These are phyloP conservation scores for Streblospio benedicti DNA, from an alignment of 1,140 invertebrate genomes.

Conservation along the genomic window DNA sequence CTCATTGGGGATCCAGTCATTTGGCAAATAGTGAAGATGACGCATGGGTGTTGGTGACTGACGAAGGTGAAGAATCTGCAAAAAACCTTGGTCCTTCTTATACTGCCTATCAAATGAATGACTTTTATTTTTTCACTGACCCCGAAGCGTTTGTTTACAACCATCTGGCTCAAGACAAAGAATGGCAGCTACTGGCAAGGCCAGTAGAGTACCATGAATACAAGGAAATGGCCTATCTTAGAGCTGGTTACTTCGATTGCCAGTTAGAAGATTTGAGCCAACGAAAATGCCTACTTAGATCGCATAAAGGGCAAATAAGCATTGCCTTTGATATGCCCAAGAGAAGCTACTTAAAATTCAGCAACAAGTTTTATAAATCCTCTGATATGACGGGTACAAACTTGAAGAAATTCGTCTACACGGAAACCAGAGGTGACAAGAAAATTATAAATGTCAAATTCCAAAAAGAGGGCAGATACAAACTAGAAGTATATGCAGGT, in stretches of 20 bases:
- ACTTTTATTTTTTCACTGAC: slow-evolving; percentile 20
- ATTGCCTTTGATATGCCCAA: no score
- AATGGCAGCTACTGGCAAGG: slow-evolving; percentile 15
- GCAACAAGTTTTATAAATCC: no score
- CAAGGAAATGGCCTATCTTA: slow-evolving; percentile 12
- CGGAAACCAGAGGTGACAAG: no score
- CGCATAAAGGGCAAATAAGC: no score
- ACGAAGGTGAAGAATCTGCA: neutral
- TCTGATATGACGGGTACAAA: no score
- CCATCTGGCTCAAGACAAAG: slow-evolving; percentile 13
- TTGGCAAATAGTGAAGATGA: slow-evolving; percentile 3
- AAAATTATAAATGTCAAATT: no score
- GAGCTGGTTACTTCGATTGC: slow-evolving; percentile 8
- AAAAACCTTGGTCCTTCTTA: neutral
- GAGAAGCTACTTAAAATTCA: no score
- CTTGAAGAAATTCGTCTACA: no score
- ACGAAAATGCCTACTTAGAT: slow-evolving; percentile 9
- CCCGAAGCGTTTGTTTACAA: slow-evolving; percentile 17
- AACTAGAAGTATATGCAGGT: no score
- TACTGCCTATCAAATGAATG: slow-evolving; percentile 9
- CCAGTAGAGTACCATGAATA: slow-evolving; percentile 18
- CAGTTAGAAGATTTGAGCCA: slow-evolving; percentile 8
- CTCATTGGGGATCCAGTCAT: slow-evolving; percentile 14
- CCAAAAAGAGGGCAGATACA: no score
- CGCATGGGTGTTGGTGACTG: neutral